phyloP scores from a whole-genome alignment of 2,797 vertebrate species.

The Eurystomus glaucurus region DNA sequence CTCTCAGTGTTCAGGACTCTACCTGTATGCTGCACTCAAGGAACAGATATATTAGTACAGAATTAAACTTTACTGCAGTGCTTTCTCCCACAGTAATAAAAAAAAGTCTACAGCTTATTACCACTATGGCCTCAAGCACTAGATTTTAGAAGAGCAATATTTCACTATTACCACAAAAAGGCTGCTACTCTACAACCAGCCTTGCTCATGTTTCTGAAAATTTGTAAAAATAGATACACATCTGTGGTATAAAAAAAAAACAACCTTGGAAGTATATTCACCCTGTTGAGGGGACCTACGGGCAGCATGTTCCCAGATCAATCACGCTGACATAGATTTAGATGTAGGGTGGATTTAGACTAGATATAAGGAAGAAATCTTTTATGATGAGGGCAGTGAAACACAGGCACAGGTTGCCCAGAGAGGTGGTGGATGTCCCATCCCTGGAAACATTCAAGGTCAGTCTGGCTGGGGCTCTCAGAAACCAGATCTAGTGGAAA shows the following conservation, averaged over 20 bases:
- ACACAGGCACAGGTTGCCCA: not conserved
- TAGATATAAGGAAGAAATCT: not conserved
- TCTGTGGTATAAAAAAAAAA: not conserved
- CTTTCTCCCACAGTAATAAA: not conserved
- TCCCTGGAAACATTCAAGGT: not conserved
- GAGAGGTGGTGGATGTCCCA: not conserved
- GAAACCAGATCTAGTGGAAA: not conserved
- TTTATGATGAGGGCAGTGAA: not conserved
- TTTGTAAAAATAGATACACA: not conserved
- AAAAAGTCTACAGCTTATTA: not conserved
- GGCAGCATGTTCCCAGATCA: not conserved
- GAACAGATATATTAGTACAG: not conserved
- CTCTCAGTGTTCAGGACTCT: slow-evolving; percentile 14
- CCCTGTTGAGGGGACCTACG: not conserved
- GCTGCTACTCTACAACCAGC: not conserved
- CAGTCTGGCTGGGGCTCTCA: not conserved
- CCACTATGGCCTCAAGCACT: not conserved
- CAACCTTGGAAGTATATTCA: not conserved
- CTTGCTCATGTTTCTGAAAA: not conserved
- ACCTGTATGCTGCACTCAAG: not conserved
- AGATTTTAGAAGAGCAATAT: not conserved
- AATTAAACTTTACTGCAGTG: slow-evolving; percentile 6
- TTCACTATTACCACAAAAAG: not conserved
- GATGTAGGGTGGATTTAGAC: not conserved
- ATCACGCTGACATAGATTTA: not conserved